These are phyloP conservation scores for Tetragnatha versicolor DNA, from an alignment of 1,140 invertebrate species.

Conservation along the genomic window DNA sequence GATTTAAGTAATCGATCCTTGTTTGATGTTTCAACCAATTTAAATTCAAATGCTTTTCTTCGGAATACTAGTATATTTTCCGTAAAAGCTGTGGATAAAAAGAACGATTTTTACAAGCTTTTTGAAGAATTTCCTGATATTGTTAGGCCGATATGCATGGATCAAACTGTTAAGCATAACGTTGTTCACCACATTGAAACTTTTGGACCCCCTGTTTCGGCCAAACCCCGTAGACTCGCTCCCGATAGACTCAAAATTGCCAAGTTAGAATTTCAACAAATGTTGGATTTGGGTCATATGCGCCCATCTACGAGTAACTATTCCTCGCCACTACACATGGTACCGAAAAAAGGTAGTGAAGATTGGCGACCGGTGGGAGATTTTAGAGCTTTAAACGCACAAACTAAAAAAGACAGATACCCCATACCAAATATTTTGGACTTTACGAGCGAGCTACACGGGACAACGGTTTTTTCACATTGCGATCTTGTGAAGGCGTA, in stretches of 20 bases:
- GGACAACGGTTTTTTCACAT: neutral
- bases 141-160: neutral
- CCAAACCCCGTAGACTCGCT: slow-evolving; percentile 22
- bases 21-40: slow-evolving; percentile 2
- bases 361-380: neutral
- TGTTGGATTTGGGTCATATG: neutral
- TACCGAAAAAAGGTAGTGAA: neutral
- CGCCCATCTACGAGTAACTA: slow-evolving; percentile 55
- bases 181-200: slow-evolving; percentile 41
- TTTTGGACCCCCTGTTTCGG: slow-evolving; percentile 22
- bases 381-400: neutral
- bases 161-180: neutral
- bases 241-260: slow-evolving; percentile 28
- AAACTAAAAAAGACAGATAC: neutral
- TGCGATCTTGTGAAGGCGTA: neutral
- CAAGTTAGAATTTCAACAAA: slow-evolving; percentile 30
- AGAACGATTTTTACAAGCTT: neutral
- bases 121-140: slow-evolving; percentile 31
- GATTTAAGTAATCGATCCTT: slow-evolving; percentile 21
- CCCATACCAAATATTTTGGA: neutral
- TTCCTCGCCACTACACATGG: slow-evolving; percentile 55
- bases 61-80: neutral
- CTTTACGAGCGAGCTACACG: neutral
- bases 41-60: neutral
- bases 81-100: neutral